phyloP scores from a whole-genome alignment of 2,797 vertebrate species.

The Yasuhikotakia modesta region DNA sequence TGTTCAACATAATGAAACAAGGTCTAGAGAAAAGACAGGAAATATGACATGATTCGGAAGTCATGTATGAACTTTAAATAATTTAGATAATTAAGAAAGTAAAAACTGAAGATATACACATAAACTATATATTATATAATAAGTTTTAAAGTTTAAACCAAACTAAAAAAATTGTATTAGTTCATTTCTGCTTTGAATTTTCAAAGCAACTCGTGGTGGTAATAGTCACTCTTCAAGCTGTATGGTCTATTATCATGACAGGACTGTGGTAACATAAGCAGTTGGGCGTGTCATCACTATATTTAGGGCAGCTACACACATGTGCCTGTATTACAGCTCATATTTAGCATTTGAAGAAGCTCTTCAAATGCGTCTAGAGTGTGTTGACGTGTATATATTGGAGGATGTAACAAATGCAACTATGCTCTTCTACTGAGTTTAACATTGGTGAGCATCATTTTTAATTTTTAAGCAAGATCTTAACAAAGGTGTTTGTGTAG shows the following conservation, averaged over 20 bases:
- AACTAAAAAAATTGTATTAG: too few species aligned
- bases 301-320: constrained; percentile 48
- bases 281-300: constrained; percentile 41
- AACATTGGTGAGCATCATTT: constrained; percentile 6
- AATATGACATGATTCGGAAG: constrained; percentile 7
- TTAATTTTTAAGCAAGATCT: background rate
- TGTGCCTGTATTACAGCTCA: constrained; percentile 23
- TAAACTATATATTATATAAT: background rate
- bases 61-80: background rate
- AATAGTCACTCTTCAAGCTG: background rate
- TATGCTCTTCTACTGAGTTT: constrained; percentile 6
- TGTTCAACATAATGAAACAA: constrained; percentile 38
- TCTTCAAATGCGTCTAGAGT: background rate
- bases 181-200: background rate
- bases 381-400: background rate
- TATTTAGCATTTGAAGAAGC: constrained; percentile 20
- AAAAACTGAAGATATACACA: too few species aligned
- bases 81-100: background rate
- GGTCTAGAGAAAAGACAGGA: background rate
- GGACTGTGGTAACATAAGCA: constrained; percentile 38
- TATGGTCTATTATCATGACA: constrained; percentile 14
- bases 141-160: background rate
- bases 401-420: background rate
- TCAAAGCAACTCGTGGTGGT: background rate
- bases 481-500: background rate